Percentiles rank a stretch among this genome's conserved stretches.
Conservation (phyloP, 92 coral and sea anemone species). For the Palythoa heliodiscus region DNA sequence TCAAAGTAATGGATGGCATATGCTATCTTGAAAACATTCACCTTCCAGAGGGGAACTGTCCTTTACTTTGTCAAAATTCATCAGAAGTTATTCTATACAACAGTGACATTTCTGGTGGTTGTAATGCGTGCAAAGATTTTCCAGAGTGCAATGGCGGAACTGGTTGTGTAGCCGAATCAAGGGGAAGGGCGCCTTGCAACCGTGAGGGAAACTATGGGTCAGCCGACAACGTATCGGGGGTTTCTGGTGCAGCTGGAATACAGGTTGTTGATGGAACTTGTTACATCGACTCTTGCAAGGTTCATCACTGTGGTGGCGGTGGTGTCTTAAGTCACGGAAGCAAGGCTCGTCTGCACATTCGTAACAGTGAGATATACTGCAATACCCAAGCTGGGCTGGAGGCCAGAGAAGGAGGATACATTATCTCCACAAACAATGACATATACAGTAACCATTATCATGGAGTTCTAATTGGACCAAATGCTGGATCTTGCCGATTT, state of each 20-base stretch:
- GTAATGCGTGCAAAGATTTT: conserved; percentile 64
- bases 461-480: no score
- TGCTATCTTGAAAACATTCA: not conserved
- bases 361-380: no score
- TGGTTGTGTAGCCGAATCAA: conserved; percentile 61
- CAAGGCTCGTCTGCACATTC: no score
- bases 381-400: no score
- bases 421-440: no score
- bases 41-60: no score
- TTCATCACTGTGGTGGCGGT: no score
- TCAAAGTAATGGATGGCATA: conserved; percentile 44
- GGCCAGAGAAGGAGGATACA: no score
- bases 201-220: conserved; percentile 63
- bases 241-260: conserved; percentile 30
- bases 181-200: conserved; percentile 51
- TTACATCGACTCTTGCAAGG: no score
- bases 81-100: conserved; percentile 17
- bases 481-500: no score
- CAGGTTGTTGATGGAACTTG: not conserved
- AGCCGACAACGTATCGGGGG: conserved; percentile 42
- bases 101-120: conserved; percentile 67
- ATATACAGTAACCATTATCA: no score
- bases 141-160: conserved; percentile 84
- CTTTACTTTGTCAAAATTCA: not conserved
- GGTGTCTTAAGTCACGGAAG: no score